Evolutionary conservation across 2,113 vertebrate species (phyloP).

Genomic region (Paracanthobrama guichenoti): DNA sequence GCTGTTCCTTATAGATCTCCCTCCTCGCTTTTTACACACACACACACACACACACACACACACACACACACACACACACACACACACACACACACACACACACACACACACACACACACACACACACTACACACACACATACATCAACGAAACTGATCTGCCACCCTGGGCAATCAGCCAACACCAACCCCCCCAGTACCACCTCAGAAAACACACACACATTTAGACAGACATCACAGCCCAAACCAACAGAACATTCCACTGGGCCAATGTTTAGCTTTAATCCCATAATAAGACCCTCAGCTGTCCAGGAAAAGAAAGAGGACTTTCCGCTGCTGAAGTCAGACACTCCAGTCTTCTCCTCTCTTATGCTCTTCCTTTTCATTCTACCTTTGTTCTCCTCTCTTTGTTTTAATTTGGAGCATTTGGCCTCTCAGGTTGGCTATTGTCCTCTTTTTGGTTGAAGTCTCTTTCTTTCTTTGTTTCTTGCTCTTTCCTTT

Average conservation of each 20-base stretch:
- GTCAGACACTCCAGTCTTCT: slow-evolving; percentile 66
- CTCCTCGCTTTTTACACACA: slow-evolving; percentile 7
- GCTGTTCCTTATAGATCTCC: slow-evolving; percentile 54
- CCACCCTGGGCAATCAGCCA: slow-evolving; percentile 52
- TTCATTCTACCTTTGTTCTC: slow-evolving; percentile 56
- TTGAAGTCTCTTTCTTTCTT: slow-evolving; percentile 7
- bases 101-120: no score
- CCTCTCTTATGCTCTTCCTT: slow-evolving; percentile 26
- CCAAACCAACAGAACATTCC: slow-evolving; percentile 60
- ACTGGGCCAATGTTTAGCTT: slow-evolving; percentile 74
- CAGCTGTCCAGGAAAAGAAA: slow-evolving; percentile 81
- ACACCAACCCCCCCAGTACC: slow-evolving; percentile 25
- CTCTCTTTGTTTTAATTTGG: slow-evolving; percentile 54
- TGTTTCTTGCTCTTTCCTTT: background rate
- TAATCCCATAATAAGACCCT: slow-evolving; percentile 83
- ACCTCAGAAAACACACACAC: slow-evolving; percentile 45
- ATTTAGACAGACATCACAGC: slow-evolving; percentile 24
- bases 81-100: no score
- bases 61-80: no score
- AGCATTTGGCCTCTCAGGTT: slow-evolving; percentile 15
- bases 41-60: slow-evolving; percentile 48
- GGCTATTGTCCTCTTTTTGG: background rate
- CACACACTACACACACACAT: no score
- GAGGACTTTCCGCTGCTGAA: slow-evolving; percentile 76
- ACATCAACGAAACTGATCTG: slow-evolving; percentile 53